Conservation (phyloP, 2,797 vertebrate species). For the Diglossa cyanea region DNA sequence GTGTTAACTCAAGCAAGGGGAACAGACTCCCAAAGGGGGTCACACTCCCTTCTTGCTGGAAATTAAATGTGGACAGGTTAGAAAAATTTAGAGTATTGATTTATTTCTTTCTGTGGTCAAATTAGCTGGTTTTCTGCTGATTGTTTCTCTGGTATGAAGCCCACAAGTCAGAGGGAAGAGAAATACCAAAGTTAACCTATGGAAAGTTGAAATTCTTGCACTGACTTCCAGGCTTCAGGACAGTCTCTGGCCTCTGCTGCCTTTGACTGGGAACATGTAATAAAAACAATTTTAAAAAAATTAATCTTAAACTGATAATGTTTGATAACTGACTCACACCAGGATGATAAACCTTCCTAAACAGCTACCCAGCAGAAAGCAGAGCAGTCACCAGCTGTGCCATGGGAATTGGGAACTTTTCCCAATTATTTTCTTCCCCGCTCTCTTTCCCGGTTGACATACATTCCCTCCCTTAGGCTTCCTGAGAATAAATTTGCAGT, state of each 20-base stretch:
- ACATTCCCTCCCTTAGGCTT: neutral
- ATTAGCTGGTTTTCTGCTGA: neutral
- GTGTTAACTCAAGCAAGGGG: constrained; percentile 9
- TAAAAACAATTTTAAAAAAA: neutral
- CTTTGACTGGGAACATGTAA: neutral
- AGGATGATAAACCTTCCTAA: neutral
- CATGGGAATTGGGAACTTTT: neutral
- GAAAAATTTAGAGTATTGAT: neutral
- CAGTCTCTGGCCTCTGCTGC: neutral
- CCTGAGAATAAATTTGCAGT: neutral
- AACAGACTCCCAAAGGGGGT: neutral
- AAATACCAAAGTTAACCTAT: neutral
- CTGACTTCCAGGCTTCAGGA: neutral
- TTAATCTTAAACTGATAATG: neutral
- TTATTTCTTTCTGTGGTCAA: neutral
- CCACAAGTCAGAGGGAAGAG: neutral
- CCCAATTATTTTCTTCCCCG: neutral
- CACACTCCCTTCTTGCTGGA: neutral
- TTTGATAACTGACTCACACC: neutral
- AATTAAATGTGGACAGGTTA: neutral
- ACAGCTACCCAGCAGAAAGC: neutral
- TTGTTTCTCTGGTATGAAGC: neutral
- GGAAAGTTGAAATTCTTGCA: neutral
- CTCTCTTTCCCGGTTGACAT: neutral
- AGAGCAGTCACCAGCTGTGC: neutral